phyloP scores from a whole-genome alignment of 2,797 vertebrate genomes.

The Clarias platycephalus region DNA sequence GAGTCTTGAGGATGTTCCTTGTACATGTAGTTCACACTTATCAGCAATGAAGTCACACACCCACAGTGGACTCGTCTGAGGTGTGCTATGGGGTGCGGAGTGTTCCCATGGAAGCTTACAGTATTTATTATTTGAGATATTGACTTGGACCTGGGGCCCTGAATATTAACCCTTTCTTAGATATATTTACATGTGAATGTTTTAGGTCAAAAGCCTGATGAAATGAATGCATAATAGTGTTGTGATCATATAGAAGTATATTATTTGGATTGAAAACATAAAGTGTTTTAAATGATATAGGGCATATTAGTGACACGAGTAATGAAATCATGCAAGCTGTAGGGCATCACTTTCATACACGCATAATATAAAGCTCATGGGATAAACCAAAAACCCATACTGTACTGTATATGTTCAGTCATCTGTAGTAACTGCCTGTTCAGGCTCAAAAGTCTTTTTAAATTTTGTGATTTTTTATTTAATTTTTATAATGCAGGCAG shows the following conservation, averaged over 20 bases:
- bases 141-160: constrained; percentile 83
- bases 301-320: neutral
- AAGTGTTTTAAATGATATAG: neutral
- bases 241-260: neutral
- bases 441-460: neutral
- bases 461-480: neutral
- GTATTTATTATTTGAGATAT: constrained; percentile 99
- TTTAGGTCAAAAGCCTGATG: neutral
- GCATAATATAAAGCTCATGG: neutral
- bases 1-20: constrained; percentile 90
- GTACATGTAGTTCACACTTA: constrained; percentile 81
- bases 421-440: neutral
- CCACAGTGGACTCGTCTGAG: constrained; percentile 85
- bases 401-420: neutral
- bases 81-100: constrained; percentile 84
- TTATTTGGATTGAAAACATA: neutral
- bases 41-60: constrained; percentile 89
- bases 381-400: neutral
- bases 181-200: constrained; percentile 2
- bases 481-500: neutral
- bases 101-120: constrained; percentile 86
- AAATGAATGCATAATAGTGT: neutral
- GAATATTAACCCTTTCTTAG: constrained; percentile 81
- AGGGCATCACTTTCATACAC: neutral
- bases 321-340: neutral